These are phyloP conservation scores for Cryptus armator DNA, from an alignment of 2,888 invertebrate species.

Conservation along the genomic window DNA sequence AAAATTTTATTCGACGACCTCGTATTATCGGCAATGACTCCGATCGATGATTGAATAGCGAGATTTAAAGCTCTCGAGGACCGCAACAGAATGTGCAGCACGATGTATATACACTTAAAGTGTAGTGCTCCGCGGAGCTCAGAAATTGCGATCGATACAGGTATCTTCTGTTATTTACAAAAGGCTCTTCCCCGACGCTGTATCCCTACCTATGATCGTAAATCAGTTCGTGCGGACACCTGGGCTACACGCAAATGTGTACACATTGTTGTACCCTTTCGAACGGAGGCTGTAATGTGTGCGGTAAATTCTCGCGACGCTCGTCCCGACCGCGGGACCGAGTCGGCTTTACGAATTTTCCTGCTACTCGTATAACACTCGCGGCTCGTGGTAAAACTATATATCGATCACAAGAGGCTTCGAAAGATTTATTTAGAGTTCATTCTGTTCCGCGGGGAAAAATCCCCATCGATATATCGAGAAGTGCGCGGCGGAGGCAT, in stretches of 20 bases:
- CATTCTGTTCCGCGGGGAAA: too few species aligned
- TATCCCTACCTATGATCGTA: constrained; percentile 30
- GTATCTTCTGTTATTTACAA: constrained; percentile 36
- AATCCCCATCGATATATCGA: too few species aligned
- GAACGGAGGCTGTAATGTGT: background rate
- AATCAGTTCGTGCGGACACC: constrained; percentile 47
- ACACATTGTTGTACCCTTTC: background rate
- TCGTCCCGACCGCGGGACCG: background rate
- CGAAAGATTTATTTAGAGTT: too few species aligned
- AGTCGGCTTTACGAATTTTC: background rate
- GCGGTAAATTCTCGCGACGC: background rate
- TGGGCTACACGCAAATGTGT: constrained; percentile 10
- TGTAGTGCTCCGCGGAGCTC: constrained; percentile 34
- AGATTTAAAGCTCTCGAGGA: constrained; percentile 23
- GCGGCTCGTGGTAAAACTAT: too few species aligned
- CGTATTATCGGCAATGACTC: constrained; percentile 9
- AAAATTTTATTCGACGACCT: constrained; percentile 31
- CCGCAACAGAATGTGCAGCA: constrained; percentile 2
- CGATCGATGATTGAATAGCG: constrained; percentile 34
- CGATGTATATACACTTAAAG: constrained; percentile 10
- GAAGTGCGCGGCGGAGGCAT: too few species aligned
- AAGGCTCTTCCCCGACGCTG: constrained; percentile 18
- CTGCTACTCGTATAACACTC: background rate
- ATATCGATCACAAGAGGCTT: too few species aligned
- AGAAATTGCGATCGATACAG: constrained; percentile 52